Evolutionary conservation across 2,797 vertebrate genomes (phyloP).

Genomic region (Rhodeus uyekii): DNA sequence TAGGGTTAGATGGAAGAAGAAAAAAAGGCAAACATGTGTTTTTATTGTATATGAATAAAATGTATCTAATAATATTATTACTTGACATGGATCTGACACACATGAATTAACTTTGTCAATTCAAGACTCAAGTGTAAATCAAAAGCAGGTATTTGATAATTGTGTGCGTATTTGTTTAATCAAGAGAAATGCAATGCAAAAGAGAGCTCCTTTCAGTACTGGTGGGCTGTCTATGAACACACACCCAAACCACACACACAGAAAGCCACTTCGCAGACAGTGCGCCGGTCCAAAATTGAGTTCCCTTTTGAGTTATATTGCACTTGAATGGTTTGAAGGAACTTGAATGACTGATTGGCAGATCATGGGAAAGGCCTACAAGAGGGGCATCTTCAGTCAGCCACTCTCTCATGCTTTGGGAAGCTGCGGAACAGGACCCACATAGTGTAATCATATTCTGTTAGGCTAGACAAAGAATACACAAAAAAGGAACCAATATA

Average conservation of each 20-base stretch:
- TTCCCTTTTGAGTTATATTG: background rate
- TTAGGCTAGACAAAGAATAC: no score
- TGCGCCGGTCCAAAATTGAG: background rate
- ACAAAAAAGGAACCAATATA: no score
- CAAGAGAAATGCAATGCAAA: background rate
- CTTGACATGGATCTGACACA: background rate
- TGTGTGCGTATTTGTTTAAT: no score
- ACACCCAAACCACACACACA: background rate
- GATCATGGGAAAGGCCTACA: background rate
- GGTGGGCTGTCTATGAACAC: no score
- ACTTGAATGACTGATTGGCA: background rate
- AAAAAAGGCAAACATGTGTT: background rate
- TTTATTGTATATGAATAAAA: background rate
- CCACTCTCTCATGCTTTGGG: background rate
- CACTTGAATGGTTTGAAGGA: background rate
- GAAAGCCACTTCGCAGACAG: background rate
- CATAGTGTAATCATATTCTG: background rate
- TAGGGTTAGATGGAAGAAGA: conserved; percentile 58
- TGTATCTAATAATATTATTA: background rate
- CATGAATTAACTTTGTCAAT: no score
- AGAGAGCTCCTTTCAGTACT: background rate
- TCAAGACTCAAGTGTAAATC: no score
- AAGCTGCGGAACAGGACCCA: background rate
- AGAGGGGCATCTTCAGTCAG: background rate
- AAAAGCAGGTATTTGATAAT: background rate